Percentiles rank a stretch among this genome's conserved stretches.
These are phyloP conservation scores for Agrochola lychnidis DNA, from an alignment of 2,888 invertebrate species.

Conservation along the genomic window DNA sequence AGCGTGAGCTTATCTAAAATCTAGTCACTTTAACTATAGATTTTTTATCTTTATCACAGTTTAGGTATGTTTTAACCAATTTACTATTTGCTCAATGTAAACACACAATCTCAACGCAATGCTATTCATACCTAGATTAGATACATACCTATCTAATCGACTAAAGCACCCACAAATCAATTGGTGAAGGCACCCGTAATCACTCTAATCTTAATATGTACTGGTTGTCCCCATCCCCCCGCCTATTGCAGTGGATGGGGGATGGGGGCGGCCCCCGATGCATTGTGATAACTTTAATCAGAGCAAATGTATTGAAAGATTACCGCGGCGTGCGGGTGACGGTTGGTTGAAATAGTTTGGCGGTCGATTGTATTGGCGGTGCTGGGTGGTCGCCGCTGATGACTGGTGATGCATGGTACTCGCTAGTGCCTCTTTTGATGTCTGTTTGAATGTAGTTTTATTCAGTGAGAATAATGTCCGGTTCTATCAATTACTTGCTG, in stretches of 20 bases:
- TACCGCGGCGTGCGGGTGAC: slow-evolving; percentile 23
- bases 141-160: slow-evolving; percentile 21
- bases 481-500: neutral
- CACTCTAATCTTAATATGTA: slow-evolving; percentile 64
- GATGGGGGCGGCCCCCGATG: slow-evolving; percentile 18
- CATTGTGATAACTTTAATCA: slow-evolving; percentile 67
- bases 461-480: neutral
- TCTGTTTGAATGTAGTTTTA: neutral
- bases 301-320: slow-evolving; percentile 67
- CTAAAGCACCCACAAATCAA: slow-evolving; percentile 56
- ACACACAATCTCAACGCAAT: neutral
- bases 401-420: neutral
- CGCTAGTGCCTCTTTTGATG: neutral
- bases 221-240: slow-evolving; percentile 27
- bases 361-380: slow-evolving; percentile 8
- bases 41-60: neutral
- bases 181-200: slow-evolving; percentile 44
- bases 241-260: slow-evolving; percentile 17
- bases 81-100: neutral
- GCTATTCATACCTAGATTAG: neutral
- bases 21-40: no score
- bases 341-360: slow-evolving; percentile 54
- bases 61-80: neutral
- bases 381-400: neutral
- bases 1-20: no score